Evolutionary conservation across 2,888 invertebrate genomes (phyloP).

Genomic region (Metellina segmentata): DNA sequence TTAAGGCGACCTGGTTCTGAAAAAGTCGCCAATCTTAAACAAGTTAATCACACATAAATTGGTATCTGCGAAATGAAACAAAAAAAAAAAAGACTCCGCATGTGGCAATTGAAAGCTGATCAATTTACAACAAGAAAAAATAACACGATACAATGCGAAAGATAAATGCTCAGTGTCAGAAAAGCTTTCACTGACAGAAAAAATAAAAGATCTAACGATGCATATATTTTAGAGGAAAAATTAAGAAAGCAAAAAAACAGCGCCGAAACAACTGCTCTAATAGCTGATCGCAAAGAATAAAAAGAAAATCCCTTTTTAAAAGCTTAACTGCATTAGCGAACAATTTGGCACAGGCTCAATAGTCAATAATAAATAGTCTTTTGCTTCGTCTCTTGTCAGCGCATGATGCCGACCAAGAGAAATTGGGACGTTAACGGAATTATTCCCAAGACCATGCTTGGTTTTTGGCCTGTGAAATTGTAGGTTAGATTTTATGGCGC

Average conservation of each 20-base stretch:
- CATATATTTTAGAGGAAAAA: background rate
- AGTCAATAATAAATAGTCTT: slow-evolving; percentile 32
- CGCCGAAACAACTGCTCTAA: background rate
- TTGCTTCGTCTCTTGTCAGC: background rate
- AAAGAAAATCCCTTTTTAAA: slow-evolving; percentile 42
- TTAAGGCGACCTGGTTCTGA: background rate
- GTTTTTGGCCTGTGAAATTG: no score
- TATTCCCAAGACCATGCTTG: no score
- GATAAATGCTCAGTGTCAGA: background rate
- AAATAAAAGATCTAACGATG: background rate
- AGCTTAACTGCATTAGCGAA: slow-evolving; percentile 54
- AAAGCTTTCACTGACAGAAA: background rate
- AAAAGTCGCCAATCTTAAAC: background rate
- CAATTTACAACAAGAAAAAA: background rate
- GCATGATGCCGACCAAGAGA: no score
- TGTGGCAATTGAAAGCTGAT: background rate
- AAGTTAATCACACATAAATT: slow-evolving; percentile 1
- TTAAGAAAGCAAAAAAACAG: background rate
- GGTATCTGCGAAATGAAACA: background rate
- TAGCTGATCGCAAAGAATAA: slow-evolving; percentile 22
- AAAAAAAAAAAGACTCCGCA: background rate
- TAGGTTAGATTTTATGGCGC: no score
- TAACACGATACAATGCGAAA: slow-evolving; percentile 1
- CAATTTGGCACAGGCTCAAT: slow-evolving; percentile 64
- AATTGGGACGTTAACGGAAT: no score